phyloP scores from a whole-genome alignment of 2,113 vertebrate species.

The Carollia perspicillata region DNA sequence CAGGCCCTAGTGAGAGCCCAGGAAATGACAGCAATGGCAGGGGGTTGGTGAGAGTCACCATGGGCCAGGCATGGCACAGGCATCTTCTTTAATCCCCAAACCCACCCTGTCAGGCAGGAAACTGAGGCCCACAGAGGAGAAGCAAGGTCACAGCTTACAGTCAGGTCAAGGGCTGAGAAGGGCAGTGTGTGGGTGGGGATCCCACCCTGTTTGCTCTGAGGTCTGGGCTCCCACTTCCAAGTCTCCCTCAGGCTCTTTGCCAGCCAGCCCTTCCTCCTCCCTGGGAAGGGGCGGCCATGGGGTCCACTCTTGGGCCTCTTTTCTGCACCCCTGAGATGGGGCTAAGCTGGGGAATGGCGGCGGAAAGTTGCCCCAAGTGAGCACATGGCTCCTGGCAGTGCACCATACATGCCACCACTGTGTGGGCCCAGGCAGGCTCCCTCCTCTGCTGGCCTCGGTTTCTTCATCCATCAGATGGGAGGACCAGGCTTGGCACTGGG shows the following conservation, averaged over 20 bases:
- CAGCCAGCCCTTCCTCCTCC: background rate
- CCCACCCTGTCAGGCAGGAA: background rate
- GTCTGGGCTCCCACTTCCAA: background rate
- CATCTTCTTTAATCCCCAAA: background rate
- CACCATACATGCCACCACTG: fast-evolving
- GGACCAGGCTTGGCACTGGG: background rate
- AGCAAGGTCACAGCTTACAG: too few species aligned
- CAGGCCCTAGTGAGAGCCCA: background rate
- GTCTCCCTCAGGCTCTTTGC: background rate
- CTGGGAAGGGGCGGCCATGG: background rate
- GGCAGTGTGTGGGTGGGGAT: background rate
- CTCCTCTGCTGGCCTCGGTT: background rate
- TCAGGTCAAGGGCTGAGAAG: background rate
- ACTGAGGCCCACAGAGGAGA: background rate
- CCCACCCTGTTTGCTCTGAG: background rate
- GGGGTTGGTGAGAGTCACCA: background rate
- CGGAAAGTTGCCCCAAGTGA: background rate
- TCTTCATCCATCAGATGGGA: background rate
- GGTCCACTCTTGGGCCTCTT: background rate
- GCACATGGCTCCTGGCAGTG: background rate
- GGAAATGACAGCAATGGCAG: background rate
- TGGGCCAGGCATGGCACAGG: background rate
- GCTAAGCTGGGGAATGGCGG: background rate
- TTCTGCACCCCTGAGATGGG: background rate
- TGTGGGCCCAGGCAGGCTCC: background rate